These are phyloP conservation scores for Chloroceryle inda DNA, from an alignment of 2,797 vertebrate genomes.

Conservation along the genomic window DNA sequence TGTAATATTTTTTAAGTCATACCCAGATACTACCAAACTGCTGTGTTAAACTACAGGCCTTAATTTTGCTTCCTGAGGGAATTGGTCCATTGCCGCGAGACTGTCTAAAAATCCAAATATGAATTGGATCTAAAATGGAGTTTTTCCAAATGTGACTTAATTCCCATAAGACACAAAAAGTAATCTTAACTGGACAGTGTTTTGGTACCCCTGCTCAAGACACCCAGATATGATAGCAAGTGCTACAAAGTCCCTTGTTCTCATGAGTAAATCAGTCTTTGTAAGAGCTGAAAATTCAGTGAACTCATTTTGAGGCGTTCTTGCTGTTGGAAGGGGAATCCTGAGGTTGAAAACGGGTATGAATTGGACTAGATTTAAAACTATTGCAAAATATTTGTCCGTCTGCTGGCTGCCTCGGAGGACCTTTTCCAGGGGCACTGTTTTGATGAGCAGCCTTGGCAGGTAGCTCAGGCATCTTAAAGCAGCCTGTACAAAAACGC, in stretches of 20 bases:
- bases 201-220: neutral
- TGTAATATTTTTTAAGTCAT: neutral
- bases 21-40: neutral
- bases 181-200: fast-evolving
- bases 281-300: neutral
- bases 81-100: neutral
- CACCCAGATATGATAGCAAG: neutral
- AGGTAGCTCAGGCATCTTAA: neutral
- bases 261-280: neutral
- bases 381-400: neutral
- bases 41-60: neutral
- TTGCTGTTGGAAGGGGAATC: neutral
- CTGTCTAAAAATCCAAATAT: neutral
- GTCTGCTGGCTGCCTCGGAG: neutral
- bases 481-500: neutral
- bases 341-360: neutral
- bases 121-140: neutral
- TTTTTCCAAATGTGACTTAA: neutral
- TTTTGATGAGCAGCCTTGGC: constrained; percentile 25
- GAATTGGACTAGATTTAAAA: neutral
- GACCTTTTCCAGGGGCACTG: neutral
- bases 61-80: neutral
- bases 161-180: neutral
- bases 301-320: neutral
- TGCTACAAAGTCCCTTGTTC: neutral